Evolutionary conservation across 2,113 vertebrate genomes (phyloP).

Genomic region (Genyomyrus donnyi): DNA sequence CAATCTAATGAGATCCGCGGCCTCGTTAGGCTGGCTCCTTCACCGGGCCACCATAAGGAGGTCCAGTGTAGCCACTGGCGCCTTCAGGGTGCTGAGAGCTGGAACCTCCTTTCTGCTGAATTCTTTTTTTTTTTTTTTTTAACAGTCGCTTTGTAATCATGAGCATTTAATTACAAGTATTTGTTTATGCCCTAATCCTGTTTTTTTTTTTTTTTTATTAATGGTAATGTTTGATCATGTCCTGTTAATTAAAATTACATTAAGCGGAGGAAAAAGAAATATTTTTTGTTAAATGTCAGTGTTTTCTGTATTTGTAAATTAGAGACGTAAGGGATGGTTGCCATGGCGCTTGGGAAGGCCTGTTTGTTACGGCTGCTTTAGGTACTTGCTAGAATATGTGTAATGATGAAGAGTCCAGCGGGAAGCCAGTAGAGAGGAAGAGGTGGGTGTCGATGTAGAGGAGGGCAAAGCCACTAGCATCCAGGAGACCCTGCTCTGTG

Average conservation of each 20-base stretch:
- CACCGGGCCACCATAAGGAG: neutral
- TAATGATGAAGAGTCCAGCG: neutral
- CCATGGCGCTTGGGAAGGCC: neutral
- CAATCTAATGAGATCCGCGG: slow-evolving; percentile 16
- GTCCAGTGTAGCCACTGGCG: neutral
- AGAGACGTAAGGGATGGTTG: neutral
- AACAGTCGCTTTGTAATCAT: neutral
- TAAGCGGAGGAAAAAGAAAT: neutral
- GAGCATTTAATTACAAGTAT: slow-evolving; percentile 14
- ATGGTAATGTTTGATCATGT: neutral
- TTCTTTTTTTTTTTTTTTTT: neutral
- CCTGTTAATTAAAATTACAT: neutral
- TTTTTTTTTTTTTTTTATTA: neutral
- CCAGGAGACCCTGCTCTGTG: neutral
- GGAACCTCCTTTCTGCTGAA: neutral
- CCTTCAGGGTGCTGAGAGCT: neutral
- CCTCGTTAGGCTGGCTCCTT: slow-evolving; percentile 8
- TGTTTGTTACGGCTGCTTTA: neutral
- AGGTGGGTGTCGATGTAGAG: neutral
- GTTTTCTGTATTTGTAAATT: neutral
- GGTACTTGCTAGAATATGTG: neutral
- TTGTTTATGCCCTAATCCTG: neutral
- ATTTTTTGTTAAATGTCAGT: neutral
- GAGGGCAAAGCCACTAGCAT: neutral
- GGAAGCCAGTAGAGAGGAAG: neutral